These are phyloP conservation scores for Oreotragus oreotragus DNA, from an alignment of 2,113 vertebrate genomes.

Conservation along the genomic window DNA sequence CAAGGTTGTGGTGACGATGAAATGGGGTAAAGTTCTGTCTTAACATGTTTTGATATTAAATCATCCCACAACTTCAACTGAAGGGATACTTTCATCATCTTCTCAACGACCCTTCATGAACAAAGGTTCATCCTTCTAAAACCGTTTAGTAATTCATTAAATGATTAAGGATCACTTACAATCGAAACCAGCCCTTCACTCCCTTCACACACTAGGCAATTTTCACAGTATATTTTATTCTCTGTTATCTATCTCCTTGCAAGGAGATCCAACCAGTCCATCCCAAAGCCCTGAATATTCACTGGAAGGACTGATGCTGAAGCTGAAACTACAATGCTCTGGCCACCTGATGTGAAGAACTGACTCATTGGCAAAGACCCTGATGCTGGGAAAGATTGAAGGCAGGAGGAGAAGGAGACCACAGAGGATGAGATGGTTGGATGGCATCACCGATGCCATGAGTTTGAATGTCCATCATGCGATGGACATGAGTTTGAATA, in stretches of 20 bases:
- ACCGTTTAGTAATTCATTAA: background rate
- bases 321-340: background rate
- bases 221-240: background rate
- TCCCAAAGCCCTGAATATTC: background rate
- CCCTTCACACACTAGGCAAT: rapidly evolving
- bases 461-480: background rate
- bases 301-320: background rate
- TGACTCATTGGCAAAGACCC: background rate
- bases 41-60: background rate
- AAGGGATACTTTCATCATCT: background rate
- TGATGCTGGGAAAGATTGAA: background rate
- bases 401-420: background rate
- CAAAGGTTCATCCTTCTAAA: background rate
- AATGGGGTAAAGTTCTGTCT: background rate
- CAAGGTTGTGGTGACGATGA: background rate
- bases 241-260: background rate
- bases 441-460: background rate
- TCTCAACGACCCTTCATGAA: background rate
- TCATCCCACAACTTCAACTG: background rate
- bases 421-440: background rate
- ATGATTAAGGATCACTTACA: background rate
- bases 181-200: background rate
- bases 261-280: background rate
- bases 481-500: background rate
- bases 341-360: background rate